Evolutionary conservation across 2,113 vertebrate genomes (phyloP).

Genomic region (Pollachius pollachius): DNA sequence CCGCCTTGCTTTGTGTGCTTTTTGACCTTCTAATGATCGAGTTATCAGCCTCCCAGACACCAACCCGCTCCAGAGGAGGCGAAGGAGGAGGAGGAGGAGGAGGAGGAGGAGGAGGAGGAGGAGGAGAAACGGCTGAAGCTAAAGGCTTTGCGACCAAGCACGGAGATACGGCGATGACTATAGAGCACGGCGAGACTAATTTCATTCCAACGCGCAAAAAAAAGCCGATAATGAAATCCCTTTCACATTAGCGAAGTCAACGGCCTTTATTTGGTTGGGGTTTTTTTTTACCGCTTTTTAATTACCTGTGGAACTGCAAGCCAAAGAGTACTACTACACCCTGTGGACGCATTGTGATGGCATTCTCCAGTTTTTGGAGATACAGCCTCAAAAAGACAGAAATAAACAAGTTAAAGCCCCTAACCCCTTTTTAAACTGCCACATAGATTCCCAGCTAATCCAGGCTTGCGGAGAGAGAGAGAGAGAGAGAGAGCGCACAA

Average conservation of each 20-base stretch:
- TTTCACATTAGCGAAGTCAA: slow-evolving; percentile 51
- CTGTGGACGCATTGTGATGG: slow-evolving; percentile 37
- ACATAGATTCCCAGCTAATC: slow-evolving; percentile 57
- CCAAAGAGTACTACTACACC: slow-evolving; percentile 43
- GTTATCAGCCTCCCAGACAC: slow-evolving; percentile 34
- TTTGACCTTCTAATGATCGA: slow-evolving; percentile 70
- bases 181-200: slow-evolving; percentile 34
- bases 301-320: slow-evolving; percentile 66
- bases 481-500: background rate
- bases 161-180: slow-evolving; percentile 45
- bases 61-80: slow-evolving; percentile 39
- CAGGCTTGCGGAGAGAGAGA: slow-evolving; percentile 23
- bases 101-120: too few relatives aligned
- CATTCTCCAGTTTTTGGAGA: slow-evolving; percentile 49
- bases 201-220: slow-evolving; percentile 39
- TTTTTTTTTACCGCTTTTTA: slow-evolving; percentile 41
- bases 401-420: slow-evolving; percentile 30
- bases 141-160: slow-evolving; percentile 37
- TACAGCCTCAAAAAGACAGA: slow-evolving; percentile 21
- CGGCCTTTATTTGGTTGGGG: slow-evolving; percentile 16
- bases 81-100: background rate
- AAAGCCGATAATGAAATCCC: slow-evolving; percentile 64
- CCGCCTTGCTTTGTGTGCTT: slow-evolving; percentile 41
- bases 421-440: slow-evolving; percentile 52
- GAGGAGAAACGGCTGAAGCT: slow-evolving; percentile 37